Conservation (phyloP, 2,888 invertebrate species). For the Lasioglossum oenotherae region DNA sequence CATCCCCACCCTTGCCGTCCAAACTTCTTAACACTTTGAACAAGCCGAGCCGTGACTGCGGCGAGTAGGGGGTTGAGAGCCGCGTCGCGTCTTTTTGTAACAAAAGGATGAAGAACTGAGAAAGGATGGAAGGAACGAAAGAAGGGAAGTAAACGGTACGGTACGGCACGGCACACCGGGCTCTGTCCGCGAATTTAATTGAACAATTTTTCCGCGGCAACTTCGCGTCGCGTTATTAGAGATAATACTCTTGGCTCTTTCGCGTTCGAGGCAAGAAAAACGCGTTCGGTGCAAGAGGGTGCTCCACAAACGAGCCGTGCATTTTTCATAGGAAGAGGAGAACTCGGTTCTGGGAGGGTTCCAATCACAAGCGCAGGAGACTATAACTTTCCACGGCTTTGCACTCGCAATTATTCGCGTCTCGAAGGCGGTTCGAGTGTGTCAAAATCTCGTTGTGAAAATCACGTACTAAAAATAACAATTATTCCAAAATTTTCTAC, state of each 20-base stretch:
- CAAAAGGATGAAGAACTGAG: not conserved
- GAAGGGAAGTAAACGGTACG: not conserved
- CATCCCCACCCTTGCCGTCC: conserved; percentile 36
- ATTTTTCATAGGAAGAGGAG: not conserved
- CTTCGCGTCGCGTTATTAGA: conserved; percentile 40
- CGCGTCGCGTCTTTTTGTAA: not conserved
- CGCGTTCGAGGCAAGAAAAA: conserved; percentile 6
- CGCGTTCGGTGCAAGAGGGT: not conserved
- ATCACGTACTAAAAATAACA: not conserved
- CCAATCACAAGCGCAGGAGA: not conserved
- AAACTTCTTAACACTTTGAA: conserved; percentile 63
- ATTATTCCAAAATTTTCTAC: too few species aligned
- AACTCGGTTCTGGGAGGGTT: not conserved
- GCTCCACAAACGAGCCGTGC: conserved; percentile 4
- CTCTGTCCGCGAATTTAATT: conserved; percentile 61
- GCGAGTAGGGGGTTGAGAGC: not conserved
- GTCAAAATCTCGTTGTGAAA: not conserved
- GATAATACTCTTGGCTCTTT: conserved; percentile 24
- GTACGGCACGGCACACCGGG: not conserved
- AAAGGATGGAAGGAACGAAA: not conserved
- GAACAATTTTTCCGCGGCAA: conserved; percentile 62
- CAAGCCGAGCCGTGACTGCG: conserved; percentile 33
- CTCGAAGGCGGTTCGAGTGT: not conserved
- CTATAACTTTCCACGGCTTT: not conserved
- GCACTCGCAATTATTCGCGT: not conserved